Evolutionary conservation across 2,797 vertebrate genomes (phyloP).

Genomic region (Rhadinocentrus ornatus): DNA sequence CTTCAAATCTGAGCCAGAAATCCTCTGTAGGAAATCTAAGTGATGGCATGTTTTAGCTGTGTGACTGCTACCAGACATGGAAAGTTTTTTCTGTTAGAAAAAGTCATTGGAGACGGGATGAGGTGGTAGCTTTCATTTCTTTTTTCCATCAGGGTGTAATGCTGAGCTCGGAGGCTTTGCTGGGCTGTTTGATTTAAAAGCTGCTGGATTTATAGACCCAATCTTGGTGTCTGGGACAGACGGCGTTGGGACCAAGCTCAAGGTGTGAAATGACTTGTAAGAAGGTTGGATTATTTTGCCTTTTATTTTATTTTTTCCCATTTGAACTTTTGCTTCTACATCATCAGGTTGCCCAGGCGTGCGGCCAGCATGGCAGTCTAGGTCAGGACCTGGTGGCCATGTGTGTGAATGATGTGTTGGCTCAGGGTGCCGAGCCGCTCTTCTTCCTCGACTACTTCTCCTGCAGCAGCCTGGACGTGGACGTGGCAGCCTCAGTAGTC

Average conservation of each 20-base stretch:
- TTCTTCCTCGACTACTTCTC: conserved; percentile 98
- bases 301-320: background rate
- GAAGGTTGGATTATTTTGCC: background rate
- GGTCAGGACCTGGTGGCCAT: conserved; percentile 98
- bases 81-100: too few relatives aligned
- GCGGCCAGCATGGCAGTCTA: conserved; percentile 85
- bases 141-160: conserved; percentile 85
- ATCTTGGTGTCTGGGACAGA: conserved; percentile 95
- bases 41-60: background rate
- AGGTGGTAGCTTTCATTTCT: background rate
- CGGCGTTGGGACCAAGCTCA: conserved; percentile 97
- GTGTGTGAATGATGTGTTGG: conserved; percentile 96
- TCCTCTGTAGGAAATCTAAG: background rate
- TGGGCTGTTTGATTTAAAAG: conserved; percentile 94
- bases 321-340: background rate
- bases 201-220: conserved; percentile 92
- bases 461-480: conserved; percentile 90
- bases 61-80: background rate
- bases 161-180: conserved; percentile 96
- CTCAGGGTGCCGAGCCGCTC: conserved; percentile 96
- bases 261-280: conserved; percentile 76
- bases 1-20: background rate
- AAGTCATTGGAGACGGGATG: background rate
- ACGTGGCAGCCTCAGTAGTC: conserved; percentile 84
- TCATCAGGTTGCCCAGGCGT: conserved; percentile 87